Evolutionary conservation across 1,140 invertebrate genomes (phyloP), one percentile per base, ranked within the genome.

Genomic region (Solen grandis): DNA sequence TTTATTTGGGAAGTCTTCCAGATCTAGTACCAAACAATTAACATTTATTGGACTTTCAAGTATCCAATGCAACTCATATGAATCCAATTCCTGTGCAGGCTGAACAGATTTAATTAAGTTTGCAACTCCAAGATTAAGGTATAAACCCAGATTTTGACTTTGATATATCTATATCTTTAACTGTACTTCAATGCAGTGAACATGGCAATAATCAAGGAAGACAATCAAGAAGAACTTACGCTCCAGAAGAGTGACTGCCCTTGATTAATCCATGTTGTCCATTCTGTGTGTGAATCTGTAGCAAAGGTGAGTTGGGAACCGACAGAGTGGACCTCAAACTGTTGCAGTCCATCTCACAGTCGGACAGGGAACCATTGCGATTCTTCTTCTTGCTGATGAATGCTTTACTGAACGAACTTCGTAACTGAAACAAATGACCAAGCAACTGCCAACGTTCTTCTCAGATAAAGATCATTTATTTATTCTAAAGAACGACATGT

Each of bases 361-460:
- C 95, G 0, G 94, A 95, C 5, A 94, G 84, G 0, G 94, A 94
- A n/a, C 94, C 94, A 83, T 94, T 94, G 65, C 93, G 93, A 62
- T 92, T 95, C 85, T 95, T 95, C 59, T 88, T 88, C 31, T 94
- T 94, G 65, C 95, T 92, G 5, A 97, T 98, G 91, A 99, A 99
- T n/a, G 98, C 98, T 93, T 99, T 99, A 83, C 97, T 98, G 92
- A 99, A 99, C 16, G 97, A 99, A 92, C 96, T 98, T 52, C 98
- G 94, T 52, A 99, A 92, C 97, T 97, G 86, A 29, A 88, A 87
- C 83, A 73, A 69, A n/a, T n/a, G n/a, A n/a, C n/a, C n/a, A n/a
- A n/a, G n/a, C n/a, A n/a, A n/a, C n/a, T n/a, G n/a, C n/a, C n/a
- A n/a, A n/a, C n/a, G n/a, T n/a, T n/a, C n/a, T n/a, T n/a, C n/a